Percentiles rank a stretch among this genome's conserved stretches.
phyloP scores from a whole-genome alignment of 92 coral and sea anemone genomes.

The Palythoa caribaeorum region DNA sequence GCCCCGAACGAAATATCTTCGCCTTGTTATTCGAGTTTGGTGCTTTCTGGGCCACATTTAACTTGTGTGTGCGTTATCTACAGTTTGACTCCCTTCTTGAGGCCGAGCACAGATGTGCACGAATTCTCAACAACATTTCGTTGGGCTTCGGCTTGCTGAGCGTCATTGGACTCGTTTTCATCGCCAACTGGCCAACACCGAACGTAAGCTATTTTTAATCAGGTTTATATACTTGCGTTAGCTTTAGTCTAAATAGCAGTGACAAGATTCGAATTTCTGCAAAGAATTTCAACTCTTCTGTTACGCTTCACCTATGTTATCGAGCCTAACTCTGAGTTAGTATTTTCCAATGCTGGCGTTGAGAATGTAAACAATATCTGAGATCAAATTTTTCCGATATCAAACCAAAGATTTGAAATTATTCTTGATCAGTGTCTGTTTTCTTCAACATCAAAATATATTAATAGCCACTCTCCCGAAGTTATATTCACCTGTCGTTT shows the following conservation, averaged over 20 bases:
- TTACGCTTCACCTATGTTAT: no score
- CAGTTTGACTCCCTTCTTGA: conserved; percentile 34
- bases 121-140: conserved; percentile 38
- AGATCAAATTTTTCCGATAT: not conserved
- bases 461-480: no score
- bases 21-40: conserved; percentile 50
- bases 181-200: conserved; percentile 51
- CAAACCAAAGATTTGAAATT: no score
- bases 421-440: no score
- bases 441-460: no score
- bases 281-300: not conserved
- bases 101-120: not conserved
- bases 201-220: conserved; percentile 23
- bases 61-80: conserved; percentile 30
- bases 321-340: no score
- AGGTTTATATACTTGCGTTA: not conserved
- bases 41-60: conserved; percentile 45
- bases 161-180: conserved; percentile 34
- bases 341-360: not conserved
- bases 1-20: conserved; percentile 68
- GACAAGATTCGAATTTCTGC: not conserved
- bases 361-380: not conserved
- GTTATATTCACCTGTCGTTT: no score
- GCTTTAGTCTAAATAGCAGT: no score
- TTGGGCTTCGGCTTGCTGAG: conserved; percentile 37